These are phyloP conservation scores for Merluccius polli DNA, from an alignment of 2,797 vertebrate species.

Conservation along the genomic window DNA sequence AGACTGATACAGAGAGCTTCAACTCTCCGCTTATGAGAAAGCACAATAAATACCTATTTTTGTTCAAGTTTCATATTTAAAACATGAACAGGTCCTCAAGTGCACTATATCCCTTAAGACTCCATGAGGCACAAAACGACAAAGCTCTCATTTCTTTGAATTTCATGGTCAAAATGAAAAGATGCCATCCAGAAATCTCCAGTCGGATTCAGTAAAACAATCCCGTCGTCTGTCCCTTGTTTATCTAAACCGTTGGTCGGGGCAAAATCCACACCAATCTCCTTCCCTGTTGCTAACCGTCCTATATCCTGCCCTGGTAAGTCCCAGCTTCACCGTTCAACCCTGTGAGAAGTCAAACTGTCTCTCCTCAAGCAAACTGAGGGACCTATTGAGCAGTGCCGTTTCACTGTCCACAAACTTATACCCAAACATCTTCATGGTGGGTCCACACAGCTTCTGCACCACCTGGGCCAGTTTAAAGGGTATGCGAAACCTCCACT, in stretches of 20 bases:
- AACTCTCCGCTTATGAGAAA: constrained; percentile 22
- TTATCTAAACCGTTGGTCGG: constrained; percentile 30
- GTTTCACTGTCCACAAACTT: constrained; percentile 77
- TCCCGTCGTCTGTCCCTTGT: not conserved
- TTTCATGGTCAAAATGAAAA: constrained; percentile 4
- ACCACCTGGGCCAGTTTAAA: constrained; percentile 92
- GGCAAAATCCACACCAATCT: constrained; percentile 22
- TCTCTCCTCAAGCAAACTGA: constrained; percentile 89
- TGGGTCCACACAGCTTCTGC: constrained; percentile 84
- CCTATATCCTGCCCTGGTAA: constrained; percentile 4
- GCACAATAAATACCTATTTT: constrained; percentile 45
- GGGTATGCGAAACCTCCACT: constrained; percentile 91
- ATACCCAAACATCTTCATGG: constrained; percentile 93
- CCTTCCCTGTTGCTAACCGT: not conserved
- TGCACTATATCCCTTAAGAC: constrained; percentile 1
- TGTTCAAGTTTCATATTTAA: constrained; percentile 38
- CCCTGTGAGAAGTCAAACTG: constrained; percentile 44
- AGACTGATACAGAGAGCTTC: constrained; percentile 27
- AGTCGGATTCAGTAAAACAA: not conserved
- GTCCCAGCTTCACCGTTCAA: constrained; percentile 15
- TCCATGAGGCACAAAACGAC: constrained; percentile 51
- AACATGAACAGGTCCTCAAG: constrained; percentile 18
- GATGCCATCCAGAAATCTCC: not conserved
- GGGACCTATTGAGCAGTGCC: constrained; percentile 81
- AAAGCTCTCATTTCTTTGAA: not conserved